Percentiles rank a stretch among this genome's conserved stretches.
phyloP scores from a whole-genome alignment of 92 coral and sea anemone genomes.

The Epizoanthus scotinus region DNA sequence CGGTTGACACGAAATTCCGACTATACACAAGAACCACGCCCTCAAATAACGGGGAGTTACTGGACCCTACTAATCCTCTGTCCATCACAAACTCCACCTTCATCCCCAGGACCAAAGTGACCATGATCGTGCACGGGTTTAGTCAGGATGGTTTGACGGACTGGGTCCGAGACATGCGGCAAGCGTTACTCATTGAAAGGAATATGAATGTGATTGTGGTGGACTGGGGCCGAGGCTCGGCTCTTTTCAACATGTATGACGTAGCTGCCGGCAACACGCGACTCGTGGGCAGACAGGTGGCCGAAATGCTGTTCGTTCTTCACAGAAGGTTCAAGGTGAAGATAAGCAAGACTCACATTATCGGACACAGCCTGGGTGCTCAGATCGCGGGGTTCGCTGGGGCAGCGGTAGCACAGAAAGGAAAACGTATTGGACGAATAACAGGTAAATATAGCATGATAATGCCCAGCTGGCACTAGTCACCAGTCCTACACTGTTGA shows the following conservation, averaged over 20 bases:
- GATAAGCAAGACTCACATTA: constrained; percentile 58
- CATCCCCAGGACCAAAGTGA: constrained; percentile 51
- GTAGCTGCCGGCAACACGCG: constrained; percentile 84
- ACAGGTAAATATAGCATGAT: constrained; percentile 56
- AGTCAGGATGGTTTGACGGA: constrained; percentile 60
- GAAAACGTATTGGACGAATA: constrained; percentile 60
- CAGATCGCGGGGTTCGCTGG: constrained; percentile 87
- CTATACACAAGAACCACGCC: constrained; percentile 63
- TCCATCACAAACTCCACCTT: constrained; percentile 62
- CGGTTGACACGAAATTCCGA: constrained; percentile 60
- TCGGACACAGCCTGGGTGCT: constrained; percentile 92
- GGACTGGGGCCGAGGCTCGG: constrained; percentile 78
- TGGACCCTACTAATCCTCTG: constrained; percentile 36
- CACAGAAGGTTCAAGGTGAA: constrained; percentile 46
- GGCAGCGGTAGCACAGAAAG: constrained; percentile 28
- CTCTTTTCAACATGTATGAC: constrained; percentile 48
- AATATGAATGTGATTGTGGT: constrained; percentile 77
- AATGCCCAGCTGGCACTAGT: too few relatives aligned
- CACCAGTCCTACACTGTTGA: too few relatives aligned
- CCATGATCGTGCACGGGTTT: constrained; percentile 79
- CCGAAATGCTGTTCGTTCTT: constrained; percentile 54
- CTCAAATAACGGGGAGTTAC: constrained; percentile 35
- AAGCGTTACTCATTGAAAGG: constrained; percentile 66
- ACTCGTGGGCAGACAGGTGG: constrained; percentile 73
- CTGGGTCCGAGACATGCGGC: constrained; percentile 72